Evolutionary conservation across 2,888 invertebrate genomes (phyloP), one percentile per base, ranked within the genome.

Genomic region (Oscheius onirici): DNA sequence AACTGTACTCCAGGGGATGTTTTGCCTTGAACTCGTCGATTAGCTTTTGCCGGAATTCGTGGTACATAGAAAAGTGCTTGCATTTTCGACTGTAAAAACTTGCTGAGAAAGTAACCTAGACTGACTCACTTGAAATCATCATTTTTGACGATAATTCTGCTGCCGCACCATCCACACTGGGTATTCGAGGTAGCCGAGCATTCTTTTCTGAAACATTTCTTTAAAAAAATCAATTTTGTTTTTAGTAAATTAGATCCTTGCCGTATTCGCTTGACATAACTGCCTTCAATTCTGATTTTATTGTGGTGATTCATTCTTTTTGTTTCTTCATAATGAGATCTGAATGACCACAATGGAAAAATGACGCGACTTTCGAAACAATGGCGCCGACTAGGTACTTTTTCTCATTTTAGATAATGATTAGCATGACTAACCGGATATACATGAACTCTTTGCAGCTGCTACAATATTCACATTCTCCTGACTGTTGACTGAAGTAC

Each of bases 131-230:
- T 26, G 46, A 75, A 80, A 57, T 82, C 69, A 10, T 66, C 61
- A 65, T 74, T 77, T 28, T 43, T 63, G 22, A 63, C 55, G 41
- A 72, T 54, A 5, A 15, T 58, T 24, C 60, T 28, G 49, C 68
- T 74, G 46, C 78, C 74, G 46, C 82, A 83, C 81, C 80, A 83
- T 41, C 78, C 80, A 67, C 82, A 83, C 2, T 76, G 69, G 10
- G 80, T 81, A 58, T 83, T 79, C 2, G 24, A 54, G 24, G 66
- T 55, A 8, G 24, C 22, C 5, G 73, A 28, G 49, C 82, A 83
- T 54, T 66, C 58, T 20, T 67, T 65, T 22, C 77, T 77, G 55
- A 44, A 75, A 72, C 3, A 17, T 6, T 17, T 17, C 8, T 49
- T 17, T 5, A 6, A 49, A 49, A 49, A 10, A 8, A 49, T 49